Percentiles rank a stretch among this genome's conserved stretches.
These are phyloP conservation scores for Taenioides sp. DNA, from an alignment of 2,797 vertebrate genomes.

Conservation along the genomic window DNA sequence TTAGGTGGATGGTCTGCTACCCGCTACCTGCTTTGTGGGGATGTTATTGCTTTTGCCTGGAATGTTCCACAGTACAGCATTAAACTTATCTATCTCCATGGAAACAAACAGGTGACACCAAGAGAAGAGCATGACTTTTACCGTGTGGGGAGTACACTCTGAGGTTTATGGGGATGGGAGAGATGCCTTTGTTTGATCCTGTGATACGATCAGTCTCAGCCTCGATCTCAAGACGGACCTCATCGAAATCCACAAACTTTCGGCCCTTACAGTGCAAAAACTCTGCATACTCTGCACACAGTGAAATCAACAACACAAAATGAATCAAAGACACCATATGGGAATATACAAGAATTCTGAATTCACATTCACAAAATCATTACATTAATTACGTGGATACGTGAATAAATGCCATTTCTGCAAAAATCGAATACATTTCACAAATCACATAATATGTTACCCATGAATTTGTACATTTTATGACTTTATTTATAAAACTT, in stretches of 20 bases:
- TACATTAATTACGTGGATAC: no score
- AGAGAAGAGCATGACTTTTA: conserved; percentile 18
- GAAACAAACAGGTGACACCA: no score
- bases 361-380: neutral
- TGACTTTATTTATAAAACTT: neutral
- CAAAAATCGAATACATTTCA: no score
- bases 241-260: conserved; percentile 94
- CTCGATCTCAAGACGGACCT: conserved; percentile 93
- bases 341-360: neutral
- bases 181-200: conserved; percentile 95
- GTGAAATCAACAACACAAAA: neutral
- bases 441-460: no score
- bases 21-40: no score
- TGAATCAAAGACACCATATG: neutral
- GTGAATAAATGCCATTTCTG: no score
- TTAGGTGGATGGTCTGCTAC: no score
- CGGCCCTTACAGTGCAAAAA: conserved; percentile 95
- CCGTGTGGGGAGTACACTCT: conserved; percentile 87
- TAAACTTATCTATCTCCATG: no score
- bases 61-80: no score
- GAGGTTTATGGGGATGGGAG: conserved; percentile 90
- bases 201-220: conserved; percentile 91
- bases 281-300: conserved; percentile 88
- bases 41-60: no score
- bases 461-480: no score